These are phyloP conservation scores for Strigamia transsilvanica DNA, from an alignment of 2,888 invertebrate genomes.

Conservation along the genomic window DNA sequence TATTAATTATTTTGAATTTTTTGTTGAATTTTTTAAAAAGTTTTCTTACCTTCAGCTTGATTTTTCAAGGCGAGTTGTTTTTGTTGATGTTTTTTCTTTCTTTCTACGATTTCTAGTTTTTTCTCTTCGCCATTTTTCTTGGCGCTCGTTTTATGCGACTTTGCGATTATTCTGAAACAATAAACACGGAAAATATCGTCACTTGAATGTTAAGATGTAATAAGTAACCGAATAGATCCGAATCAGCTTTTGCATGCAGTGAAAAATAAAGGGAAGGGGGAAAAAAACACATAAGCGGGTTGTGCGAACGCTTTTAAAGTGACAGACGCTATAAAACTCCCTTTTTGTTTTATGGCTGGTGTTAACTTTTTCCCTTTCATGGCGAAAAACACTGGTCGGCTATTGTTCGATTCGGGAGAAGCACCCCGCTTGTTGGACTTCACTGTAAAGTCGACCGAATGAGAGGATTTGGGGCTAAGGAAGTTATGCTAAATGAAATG, in stretches of 20 bases:
- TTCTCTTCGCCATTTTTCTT: not conserved
- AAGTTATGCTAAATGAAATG: not conserved
- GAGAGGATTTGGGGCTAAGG: not conserved
- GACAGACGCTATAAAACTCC: constrained; percentile 4
- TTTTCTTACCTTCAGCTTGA: constrained; percentile 8
- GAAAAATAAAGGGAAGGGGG: not conserved
- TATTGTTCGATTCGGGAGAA: not conserved
- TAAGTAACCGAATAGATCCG: not conserved
- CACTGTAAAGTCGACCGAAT: not conserved
- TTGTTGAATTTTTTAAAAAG: not conserved
- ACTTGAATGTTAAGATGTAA: not conserved
- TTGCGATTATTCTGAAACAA: not conserved
- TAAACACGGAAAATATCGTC: not conserved
- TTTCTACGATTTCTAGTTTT: not conserved
- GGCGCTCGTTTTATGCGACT: not conserved
- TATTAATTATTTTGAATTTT: too few relatives aligned
- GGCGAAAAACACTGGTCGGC: not conserved
- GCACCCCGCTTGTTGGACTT: constrained; percentile 34
- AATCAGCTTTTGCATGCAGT: not conserved
- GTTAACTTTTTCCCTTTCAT: constrained; percentile 11
- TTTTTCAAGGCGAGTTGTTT: not conserved
- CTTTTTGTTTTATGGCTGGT: constrained; percentile 40
- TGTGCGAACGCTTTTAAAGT: constrained; percentile 10
- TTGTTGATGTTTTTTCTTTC: not conserved
- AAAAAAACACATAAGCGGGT: not conserved